Evolutionary conservation across 2,888 invertebrate genomes (phyloP), one percentile per base, ranked within the genome.

Genomic region (Agonum fuliginosum): DNA sequence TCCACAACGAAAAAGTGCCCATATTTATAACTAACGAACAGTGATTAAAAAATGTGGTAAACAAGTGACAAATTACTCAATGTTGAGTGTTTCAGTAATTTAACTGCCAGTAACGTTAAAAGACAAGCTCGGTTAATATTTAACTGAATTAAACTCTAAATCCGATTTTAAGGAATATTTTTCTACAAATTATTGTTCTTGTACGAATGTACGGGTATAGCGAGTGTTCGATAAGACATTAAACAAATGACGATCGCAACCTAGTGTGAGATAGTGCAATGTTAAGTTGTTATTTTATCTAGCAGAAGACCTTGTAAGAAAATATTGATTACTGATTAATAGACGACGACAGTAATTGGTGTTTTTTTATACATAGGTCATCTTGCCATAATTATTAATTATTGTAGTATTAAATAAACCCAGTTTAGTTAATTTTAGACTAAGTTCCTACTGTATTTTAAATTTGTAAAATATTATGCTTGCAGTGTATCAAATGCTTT

Each of bases 401-500:
- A 43, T 74, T 58, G 46, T 74, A 62, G 62, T 74, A 62, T 74
- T 48, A 71, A 51, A 70, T 46, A 58, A 73, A 51, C 51, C 76
- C 76, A 76, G 76, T 76, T 75, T 76, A 62, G 58, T 41, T 62
- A 74, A 74, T 30, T n/a, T 62, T 74, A 74, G 74, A 8, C 62
- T 76, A 76, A 76, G 76, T 76, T 76, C 76, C 76, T 76, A 76
- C 46, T 76, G 46, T 67, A 67, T 22, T 76, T 67, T 76, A 19
- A 76, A 76, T 51, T 71, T 76, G 67, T 76, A 67, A 67, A 76
- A 76, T 67, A 65, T 75, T 75, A 51, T 76, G 67, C 67, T 69
- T 51, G 41, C 76, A 76, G 51, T 76, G 76, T 76, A 76, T 76
- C 48, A 76, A 76, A 76, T 69, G 76, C 76, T 76, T 76, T 34